A percentile compares a stretch with the other conserved stretches of the same genome.
These are phyloP conservation scores for Acipenser ruthenus DNA, from an alignment of 2,797 vertebrate species.

Conservation along the genomic window DNA sequence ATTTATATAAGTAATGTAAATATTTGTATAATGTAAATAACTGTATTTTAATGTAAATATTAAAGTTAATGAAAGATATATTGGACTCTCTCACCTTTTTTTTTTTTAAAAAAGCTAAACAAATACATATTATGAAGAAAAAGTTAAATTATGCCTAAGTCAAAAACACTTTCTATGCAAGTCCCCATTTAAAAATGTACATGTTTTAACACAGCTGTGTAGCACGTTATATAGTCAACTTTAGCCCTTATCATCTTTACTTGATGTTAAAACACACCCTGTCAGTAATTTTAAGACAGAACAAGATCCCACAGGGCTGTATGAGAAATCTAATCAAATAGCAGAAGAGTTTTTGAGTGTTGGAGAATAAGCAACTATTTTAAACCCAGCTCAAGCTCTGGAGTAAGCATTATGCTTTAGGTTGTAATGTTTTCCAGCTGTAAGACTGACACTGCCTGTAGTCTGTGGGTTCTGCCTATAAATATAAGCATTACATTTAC, in stretches of 20 bases:
- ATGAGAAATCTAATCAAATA: neutral
- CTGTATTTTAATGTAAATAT: constrained; percentile 84
- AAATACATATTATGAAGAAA: too few species aligned
- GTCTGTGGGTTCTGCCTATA: constrained; percentile 82
- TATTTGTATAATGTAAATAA: constrained; percentile 73
- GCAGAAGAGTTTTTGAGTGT: constrained; percentile 13
- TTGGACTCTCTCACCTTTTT: neutral
- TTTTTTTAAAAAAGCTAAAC: too few species aligned
- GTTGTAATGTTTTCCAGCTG: constrained; percentile 82
- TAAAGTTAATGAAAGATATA: constrained; percentile 50
- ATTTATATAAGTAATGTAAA: constrained; percentile 67
- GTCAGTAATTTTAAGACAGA: neutral
- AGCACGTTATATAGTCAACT: neutral
- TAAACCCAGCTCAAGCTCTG: constrained; percentile 41
- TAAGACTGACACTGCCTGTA: constrained; percentile 64
- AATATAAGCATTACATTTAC: constrained; percentile 89
- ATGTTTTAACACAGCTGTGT: too few species aligned
- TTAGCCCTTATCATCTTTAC: too few species aligned
- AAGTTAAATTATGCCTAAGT: too few species aligned
- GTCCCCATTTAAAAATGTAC: too few species aligned
- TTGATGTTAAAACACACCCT: neutral
- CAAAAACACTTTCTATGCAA: too few species aligned
- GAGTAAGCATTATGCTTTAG: constrained; percentile 59
- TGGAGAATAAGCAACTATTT: constrained; percentile 37
- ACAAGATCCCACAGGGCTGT: neutral